Evolutionary conservation across 37 sponge, comb jelly and placozoan genomes (phyloP).

Genomic region (Beroe ovata): DNA sequence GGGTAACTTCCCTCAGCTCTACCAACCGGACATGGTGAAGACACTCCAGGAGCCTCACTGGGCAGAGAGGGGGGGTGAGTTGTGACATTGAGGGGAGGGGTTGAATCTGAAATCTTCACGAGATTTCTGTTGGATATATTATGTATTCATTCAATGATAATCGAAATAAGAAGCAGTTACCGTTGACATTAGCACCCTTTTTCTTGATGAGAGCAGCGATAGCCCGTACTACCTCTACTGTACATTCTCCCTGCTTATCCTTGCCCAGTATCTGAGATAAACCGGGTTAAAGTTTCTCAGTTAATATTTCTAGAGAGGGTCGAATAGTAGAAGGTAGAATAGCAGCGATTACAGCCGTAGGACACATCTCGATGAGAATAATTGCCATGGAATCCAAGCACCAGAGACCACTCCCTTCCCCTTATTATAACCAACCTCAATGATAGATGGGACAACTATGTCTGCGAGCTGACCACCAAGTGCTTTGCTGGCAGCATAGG

Average conservation of each 20-base stretch:
- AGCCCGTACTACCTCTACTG: constrained; percentile 43
- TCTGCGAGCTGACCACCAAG: constrained; percentile 37
- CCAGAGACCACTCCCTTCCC: too few relatives aligned
- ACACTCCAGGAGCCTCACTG: constrained; percentile 8
- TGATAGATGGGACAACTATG: constrained; percentile 2
- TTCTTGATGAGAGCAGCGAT: constrained; percentile 42
- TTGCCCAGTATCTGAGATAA: constrained; percentile 16
- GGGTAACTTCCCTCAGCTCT: constrained; percentile 25
- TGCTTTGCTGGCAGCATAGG: constrained; percentile 43
- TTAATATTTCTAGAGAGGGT: too few relatives aligned
- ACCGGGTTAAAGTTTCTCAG: neutral
- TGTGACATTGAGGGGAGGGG: too few relatives aligned
- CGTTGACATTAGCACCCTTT: constrained; percentile 42
- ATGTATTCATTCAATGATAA: too few relatives aligned
- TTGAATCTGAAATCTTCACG: too few relatives aligned
- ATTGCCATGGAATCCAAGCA: too few relatives aligned
- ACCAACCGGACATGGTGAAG: constrained; percentile 25
- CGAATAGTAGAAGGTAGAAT: neutral
- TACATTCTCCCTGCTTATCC: constrained; percentile 62
- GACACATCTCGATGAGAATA: too few relatives aligned
- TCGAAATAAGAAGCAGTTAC: too few relatives aligned
- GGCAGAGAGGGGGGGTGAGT: too few relatives aligned
- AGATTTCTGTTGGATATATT: too few relatives aligned
- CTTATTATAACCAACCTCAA: constrained; percentile 47
- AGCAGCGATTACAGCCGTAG: too few relatives aligned